Base-by-base conservation (phyloP, 2,113 vertebrate genomes). In the Trichomycterus rosablanca region DNA sequence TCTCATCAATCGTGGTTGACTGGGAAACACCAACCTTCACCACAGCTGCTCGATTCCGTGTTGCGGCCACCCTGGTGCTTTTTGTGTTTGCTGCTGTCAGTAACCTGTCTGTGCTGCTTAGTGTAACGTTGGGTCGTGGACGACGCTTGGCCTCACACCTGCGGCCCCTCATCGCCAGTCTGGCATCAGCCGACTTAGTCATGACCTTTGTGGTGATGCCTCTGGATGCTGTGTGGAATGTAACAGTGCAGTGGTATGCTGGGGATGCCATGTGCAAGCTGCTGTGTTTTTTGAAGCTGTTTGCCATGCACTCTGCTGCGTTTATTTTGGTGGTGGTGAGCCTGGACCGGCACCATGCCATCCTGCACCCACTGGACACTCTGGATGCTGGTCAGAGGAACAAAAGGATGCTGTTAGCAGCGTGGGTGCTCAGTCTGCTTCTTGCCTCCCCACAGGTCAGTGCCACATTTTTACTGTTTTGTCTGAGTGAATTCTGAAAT, bases 161-260 rank as follows among this genome's bases (percentile, higher is more conserved):
- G 59, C 74, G 86, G 0, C 87, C 86, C 0, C 80, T 89, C 55
- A 85, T 89, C 46, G 28, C 82, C 52, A 88, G 87, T 76, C 73
- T 89, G 71, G 84, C 77, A 1, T 71, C 72, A 1, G 87, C 87
- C 0, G 86, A 89, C 80, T 78, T 89, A 23, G 79, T 88, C 78
- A 87, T 87, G 87, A 87, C 87, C 0, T 86, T 89, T 2, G 75
- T 88, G 67, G 87, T 84, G 70, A 89, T 89, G 87, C 87, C 87
- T 2, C 74, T 88, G 67, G 87, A 89, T 5, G 84, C 82, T 0
- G 78, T 74, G 23, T 89, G 87, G 87, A 89, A 89, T 37, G 52
- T 83, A 28, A 89, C 86, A 4, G 84, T 89, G 60, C 87, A 89
- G 77, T 89, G 87, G 87, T 81, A 83, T 3, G 87, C 76, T 0